phyloP scores from a whole-genome alignment of 1,140 invertebrate genomes.

The Brachionus calyciflorus region DNA sequence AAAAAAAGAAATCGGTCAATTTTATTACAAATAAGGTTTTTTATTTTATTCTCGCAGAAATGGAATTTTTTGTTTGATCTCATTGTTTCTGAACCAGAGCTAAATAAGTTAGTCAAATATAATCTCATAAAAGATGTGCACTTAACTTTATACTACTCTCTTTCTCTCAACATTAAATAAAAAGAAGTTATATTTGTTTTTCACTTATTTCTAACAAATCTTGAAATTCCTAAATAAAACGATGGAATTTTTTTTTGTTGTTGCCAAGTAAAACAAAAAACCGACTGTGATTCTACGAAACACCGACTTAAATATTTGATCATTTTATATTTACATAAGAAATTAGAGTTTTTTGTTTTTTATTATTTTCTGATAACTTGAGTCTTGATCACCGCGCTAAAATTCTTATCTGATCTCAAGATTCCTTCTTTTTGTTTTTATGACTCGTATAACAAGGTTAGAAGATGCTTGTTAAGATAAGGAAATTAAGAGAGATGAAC shows the following conservation, averaged over 20 bases:
- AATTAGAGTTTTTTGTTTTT: conserved; percentile 15
- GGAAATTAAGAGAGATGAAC: background rate
- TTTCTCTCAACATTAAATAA: too few relatives aligned
- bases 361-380: background rate
- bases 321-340: conserved; percentile 14
- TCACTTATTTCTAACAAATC: conserved; percentile 29
- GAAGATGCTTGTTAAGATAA: background rate
- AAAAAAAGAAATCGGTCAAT: conserved; percentile 17
- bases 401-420: background rate
- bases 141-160: conserved; percentile 27
- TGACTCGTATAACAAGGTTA: conserved; percentile 28
- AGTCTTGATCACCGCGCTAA: background rate
- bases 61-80: conserved; percentile 34
- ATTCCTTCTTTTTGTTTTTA: too few relatives aligned
- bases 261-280: background rate
- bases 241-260: conserved; percentile 7
- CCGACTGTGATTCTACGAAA: background rate
- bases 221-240: conserved; percentile 26
- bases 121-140: conserved; percentile 19
- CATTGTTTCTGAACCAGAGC: background rate
- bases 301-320: conserved; percentile 33
- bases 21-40: conserved; percentile 9
- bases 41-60: background rate
- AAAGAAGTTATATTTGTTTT: conserved; percentile 13
- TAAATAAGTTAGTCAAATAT: conserved; percentile 19